These are phyloP conservation scores for Xanthia icteritia DNA, from an alignment of 2,888 invertebrate genomes.

Conservation along the genomic window DNA sequence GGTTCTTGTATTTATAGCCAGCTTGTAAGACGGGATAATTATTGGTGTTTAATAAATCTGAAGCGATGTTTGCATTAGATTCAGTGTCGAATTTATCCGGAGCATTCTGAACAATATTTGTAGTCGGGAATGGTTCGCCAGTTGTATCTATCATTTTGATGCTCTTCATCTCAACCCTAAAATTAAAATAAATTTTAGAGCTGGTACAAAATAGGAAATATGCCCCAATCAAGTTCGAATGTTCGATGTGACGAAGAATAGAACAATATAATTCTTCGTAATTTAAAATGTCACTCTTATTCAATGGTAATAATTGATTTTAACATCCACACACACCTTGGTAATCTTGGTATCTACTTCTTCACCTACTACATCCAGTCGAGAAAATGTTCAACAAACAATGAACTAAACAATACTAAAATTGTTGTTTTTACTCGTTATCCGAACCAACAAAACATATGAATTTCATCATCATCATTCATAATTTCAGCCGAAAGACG, in stretches of 20 bases:
- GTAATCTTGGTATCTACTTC: neutral
- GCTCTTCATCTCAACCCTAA: constrained; percentile 84
- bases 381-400: neutral
- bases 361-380: neutral
- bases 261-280: neutral
- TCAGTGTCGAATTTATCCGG: constrained; percentile 48
- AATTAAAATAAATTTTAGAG: constrained; percentile 50
- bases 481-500: too few relatives aligned
- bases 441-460: too few relatives aligned
- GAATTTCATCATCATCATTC: too few relatives aligned
- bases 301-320: neutral
- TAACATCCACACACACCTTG: neutral
- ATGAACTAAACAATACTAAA: neutral
- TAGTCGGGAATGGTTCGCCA: constrained; percentile 40
- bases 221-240: too few relatives aligned
- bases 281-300: too few relatives aligned
- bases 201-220: neutral
- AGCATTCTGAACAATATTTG: neutral
- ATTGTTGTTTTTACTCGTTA: neutral
- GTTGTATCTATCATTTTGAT: constrained; percentile 73
- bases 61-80: constrained; percentile 31
- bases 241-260: neutral
- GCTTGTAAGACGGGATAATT: constrained; percentile 11
- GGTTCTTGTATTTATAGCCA: constrained; percentile 41
- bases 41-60: constrained; percentile 51